Percentiles rank a stretch among this genome's conserved stretches.
Evolutionary conservation across 2,888 invertebrate genomes (phyloP).

Genomic region (Zonitis immaculata): DNA sequence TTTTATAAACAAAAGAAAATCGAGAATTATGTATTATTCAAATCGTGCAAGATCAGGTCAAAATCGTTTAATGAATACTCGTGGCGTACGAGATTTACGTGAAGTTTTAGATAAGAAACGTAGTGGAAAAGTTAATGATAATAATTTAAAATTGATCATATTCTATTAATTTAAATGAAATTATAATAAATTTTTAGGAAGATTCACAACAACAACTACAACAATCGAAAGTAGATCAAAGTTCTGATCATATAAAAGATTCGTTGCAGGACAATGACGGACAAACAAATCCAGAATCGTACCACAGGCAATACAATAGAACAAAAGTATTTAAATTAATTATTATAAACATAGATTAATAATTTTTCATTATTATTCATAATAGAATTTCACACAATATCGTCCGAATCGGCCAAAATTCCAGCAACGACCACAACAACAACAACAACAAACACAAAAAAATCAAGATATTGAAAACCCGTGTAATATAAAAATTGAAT

Average conservation of each 20-base stretch:
- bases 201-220: background rate
- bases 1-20: background rate
- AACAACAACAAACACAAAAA: background rate
- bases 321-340: background rate
- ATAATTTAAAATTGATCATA: background rate
- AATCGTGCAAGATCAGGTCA: constrained; percentile 1
- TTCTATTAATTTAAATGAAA: background rate
- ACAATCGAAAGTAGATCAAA: constrained; percentile 8
- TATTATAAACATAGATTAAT: background rate
- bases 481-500: constrained; percentile 15
- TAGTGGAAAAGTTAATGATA: constrained; percentile 3
- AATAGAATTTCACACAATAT: background rate
- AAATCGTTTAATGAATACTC: constrained; percentile 6
- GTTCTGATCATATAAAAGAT: constrained; percentile 10
- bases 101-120: constrained; percentile 15
- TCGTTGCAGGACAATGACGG: background rate
- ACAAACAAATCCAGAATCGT: background rate
- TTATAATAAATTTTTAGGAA: constrained; percentile 1
- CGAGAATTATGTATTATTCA: background rate
- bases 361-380: background rate
- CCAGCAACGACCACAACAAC: background rate
- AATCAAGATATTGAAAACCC: constrained; percentile 15
- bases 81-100: constrained; percentile 14
- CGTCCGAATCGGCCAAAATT: background rate
- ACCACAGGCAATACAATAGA: background rate